These are phyloP conservation scores for Isichthys henryi DNA, from an alignment of 2,113 vertebrate species.

Conservation along the genomic window DNA sequence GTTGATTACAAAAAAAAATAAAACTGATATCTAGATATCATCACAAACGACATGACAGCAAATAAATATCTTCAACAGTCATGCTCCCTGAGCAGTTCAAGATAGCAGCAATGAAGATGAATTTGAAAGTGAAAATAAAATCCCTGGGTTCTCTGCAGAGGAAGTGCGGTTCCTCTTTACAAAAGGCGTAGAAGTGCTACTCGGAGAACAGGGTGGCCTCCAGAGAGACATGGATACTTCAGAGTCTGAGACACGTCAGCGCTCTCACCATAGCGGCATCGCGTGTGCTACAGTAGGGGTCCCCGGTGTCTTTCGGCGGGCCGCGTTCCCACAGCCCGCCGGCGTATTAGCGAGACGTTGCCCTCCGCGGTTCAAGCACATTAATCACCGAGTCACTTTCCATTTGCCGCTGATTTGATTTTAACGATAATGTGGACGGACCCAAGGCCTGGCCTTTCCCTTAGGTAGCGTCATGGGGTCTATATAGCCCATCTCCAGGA, in stretches of 20 bases:
- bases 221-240: not conserved
- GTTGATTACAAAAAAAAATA: not conserved
- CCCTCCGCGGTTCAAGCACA: not conserved
- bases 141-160: not conserved
- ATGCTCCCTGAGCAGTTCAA: not conserved
- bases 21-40: constrained; percentile 20
- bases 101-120: constrained; percentile 9
- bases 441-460: not conserved
- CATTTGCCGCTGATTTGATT: not conserved
- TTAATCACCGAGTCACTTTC: not conserved
- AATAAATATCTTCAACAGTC: not conserved
- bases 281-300: not conserved
- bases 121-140: constrained; percentile 5
- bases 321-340: not conserved
- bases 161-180: not conserved
- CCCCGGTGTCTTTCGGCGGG: not conserved
- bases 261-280: not conserved
- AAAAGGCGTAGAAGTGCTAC: not conserved
- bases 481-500: not conserved
- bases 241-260: not conserved
- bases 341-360: not conserved
- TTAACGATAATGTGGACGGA: not conserved
- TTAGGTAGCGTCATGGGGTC: not conserved
- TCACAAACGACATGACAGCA: constrained; percentile 24
- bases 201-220: not conserved